Evolutionary conservation across 2,888 invertebrate species (phyloP).

Genomic region (Neoascia interrupta): DNA sequence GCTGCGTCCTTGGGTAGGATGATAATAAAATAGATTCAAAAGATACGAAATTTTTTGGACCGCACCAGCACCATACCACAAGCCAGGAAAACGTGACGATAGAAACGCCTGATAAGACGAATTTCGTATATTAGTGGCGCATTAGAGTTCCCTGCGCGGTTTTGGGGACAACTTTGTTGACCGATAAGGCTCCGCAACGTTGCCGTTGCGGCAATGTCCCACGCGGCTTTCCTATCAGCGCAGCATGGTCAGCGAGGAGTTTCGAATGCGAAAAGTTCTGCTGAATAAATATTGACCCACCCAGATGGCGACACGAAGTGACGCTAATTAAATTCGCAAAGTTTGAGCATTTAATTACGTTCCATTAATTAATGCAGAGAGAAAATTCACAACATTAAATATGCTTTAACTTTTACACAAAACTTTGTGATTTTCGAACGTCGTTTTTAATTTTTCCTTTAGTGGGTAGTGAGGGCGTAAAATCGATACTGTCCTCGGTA

Average conservation of each 20-base stretch:
- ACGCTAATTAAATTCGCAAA: constrained; percentile 44
- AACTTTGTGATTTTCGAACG: no score
- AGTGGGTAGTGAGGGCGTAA: no score
- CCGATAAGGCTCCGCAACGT: constrained; percentile 42
- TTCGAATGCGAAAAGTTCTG: constrained; percentile 19
- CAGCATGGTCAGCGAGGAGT: not conserved
- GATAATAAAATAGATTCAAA: not conserved
- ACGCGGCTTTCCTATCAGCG: not conserved
- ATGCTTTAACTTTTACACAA: not conserved
- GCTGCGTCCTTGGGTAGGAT: constrained; percentile 21
- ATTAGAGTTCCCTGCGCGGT: constrained; percentile 44
- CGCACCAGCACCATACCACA: constrained; percentile 4
- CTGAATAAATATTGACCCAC: constrained; percentile 38
- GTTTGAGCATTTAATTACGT: constrained; percentile 24
- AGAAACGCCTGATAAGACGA: constrained; percentile 56
- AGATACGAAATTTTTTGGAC: no score
- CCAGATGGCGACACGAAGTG: constrained; percentile 19
- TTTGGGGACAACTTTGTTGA: constrained; percentile 47
- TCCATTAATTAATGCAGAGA: not conserved
- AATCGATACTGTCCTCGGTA: no score
- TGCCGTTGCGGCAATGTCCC: constrained; percentile 7
- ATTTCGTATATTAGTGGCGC: constrained; percentile 44
- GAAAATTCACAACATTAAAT: not conserved
- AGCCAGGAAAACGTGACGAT: constrained; percentile 58
- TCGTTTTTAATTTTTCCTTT: no score